Evolutionary conservation across 2,797 vertebrate species (phyloP).

Genomic region (Fringilla coelebs): DNA sequence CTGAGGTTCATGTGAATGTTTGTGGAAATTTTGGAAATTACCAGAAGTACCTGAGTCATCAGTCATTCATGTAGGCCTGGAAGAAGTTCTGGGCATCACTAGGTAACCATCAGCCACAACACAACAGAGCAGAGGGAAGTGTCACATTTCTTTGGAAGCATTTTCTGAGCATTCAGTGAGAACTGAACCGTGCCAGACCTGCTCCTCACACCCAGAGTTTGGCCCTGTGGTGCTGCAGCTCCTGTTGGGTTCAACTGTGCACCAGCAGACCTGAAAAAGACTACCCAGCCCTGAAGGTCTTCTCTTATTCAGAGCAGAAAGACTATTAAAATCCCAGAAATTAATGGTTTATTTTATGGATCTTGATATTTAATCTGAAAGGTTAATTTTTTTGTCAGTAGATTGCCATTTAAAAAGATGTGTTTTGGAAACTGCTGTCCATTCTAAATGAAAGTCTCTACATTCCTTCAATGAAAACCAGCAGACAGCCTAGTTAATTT

Average conservation of each 20-base stretch:
- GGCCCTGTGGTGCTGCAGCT: not conserved
- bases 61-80: conserved; percentile 28
- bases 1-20: not conserved
- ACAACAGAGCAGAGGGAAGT: conserved; percentile 12
- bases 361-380: not conserved
- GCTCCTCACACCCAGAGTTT: not conserved
- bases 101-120: conserved; percentile 53
- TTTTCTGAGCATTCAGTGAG: not conserved
- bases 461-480: not conserved
- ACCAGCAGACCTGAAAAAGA: not conserved
- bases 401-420: not conserved
- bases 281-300: not conserved
- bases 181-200: not conserved
- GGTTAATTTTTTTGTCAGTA: not conserved
- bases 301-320: not conserved
- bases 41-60: conserved; percentile 15
- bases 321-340: not conserved
- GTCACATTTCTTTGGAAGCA: conserved; percentile 26
- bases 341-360: not conserved
- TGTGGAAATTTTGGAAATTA: conserved; percentile 42
- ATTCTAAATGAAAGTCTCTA: not conserved
- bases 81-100: conserved; percentile 47
- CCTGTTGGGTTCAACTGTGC: not conserved
- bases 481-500: not conserved
- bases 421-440: not conserved